These are phyloP conservation scores for Castor canadensis DNA, from an alignment of 2,113 vertebrate genomes.

Conservation along the genomic window DNA sequence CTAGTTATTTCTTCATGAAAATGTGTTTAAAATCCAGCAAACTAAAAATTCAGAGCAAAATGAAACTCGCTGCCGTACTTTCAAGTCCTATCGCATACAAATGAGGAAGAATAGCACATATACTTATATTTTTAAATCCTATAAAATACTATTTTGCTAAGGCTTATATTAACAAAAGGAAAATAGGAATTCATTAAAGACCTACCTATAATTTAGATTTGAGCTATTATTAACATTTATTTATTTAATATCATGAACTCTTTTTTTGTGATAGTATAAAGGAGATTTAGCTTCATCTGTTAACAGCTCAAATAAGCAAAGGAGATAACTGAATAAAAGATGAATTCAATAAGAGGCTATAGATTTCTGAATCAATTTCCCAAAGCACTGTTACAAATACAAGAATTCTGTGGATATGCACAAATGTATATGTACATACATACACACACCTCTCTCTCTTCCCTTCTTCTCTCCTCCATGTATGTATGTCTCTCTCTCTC, in stretches of 20 bases:
- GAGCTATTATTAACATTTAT: neutral
- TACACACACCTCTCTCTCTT: no score
- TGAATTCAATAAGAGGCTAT: neutral
- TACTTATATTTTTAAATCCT: neutral
- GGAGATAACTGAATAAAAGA: neutral
- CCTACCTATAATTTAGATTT: neutral
- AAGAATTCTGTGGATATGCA: neutral
- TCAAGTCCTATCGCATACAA: neutral
- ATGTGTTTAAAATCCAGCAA: neutral
- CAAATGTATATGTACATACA: neutral
- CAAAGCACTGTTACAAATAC: neutral
- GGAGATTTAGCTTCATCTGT: neutral
- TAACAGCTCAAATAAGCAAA: neutral
- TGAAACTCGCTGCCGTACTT: neutral
- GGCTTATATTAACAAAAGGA: neutral
- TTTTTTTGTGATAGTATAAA: neutral
- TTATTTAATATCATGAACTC: neutral
- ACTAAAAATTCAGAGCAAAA: neutral
- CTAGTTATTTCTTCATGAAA: neutral
- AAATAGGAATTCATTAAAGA: neutral
- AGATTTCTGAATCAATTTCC: neutral
- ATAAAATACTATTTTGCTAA: neutral
- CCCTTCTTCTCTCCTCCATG: no score
- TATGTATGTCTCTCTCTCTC: no score
- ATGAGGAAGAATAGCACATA: neutral